Conservation (phyloP, 1,140 invertebrate species). For the Trichonephila clavipes region DNA sequence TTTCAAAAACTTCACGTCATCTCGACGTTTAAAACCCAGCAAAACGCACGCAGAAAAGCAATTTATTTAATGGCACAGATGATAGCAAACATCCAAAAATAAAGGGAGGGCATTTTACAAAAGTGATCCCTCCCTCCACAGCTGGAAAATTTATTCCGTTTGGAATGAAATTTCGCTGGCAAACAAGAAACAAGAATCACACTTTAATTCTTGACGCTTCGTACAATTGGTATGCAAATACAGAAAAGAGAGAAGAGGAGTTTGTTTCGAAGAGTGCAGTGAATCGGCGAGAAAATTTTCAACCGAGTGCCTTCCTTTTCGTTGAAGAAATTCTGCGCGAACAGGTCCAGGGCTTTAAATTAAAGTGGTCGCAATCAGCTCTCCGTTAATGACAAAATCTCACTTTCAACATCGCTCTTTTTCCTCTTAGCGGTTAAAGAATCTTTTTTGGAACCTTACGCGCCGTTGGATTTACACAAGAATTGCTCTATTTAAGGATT, state of each 20-base stretch:
- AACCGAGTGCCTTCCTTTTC: not conserved
- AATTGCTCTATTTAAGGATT: too few species aligned
- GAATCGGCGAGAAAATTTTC: conserved; percentile 22
- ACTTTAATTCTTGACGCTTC: conserved; percentile 46
- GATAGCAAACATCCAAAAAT: conserved; percentile 11
- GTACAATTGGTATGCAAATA: conserved; percentile 49
- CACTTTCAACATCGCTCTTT: not conserved
- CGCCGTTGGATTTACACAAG: not conserved
- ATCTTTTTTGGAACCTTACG: not conserved
- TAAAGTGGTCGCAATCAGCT: conserved; percentile 34
- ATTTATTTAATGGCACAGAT: conserved; percentile 39
- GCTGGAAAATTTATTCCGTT: conserved; percentile 16
- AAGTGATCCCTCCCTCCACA: not conserved
- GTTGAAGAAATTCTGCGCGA: conserved; percentile 15
- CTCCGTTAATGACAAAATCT: conserved; percentile 42
- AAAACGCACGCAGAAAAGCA: not conserved
- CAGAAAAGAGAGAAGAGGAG: not conserved
- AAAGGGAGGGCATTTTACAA: conserved; percentile 8
- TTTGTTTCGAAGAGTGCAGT: conserved; percentile 8
- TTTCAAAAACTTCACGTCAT: too few species aligned
- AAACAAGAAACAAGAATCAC: conserved; percentile 24
- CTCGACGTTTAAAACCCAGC: not conserved
- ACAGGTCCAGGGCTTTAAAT: conserved; percentile 6
- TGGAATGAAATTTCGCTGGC: not conserved
- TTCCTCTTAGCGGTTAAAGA: not conserved